A percentile compares a stretch with the other conserved stretches of the same genome.
Evolutionary conservation across 2,113 vertebrate species (phyloP).

Genomic region (Bubalus kerabau): DNA sequence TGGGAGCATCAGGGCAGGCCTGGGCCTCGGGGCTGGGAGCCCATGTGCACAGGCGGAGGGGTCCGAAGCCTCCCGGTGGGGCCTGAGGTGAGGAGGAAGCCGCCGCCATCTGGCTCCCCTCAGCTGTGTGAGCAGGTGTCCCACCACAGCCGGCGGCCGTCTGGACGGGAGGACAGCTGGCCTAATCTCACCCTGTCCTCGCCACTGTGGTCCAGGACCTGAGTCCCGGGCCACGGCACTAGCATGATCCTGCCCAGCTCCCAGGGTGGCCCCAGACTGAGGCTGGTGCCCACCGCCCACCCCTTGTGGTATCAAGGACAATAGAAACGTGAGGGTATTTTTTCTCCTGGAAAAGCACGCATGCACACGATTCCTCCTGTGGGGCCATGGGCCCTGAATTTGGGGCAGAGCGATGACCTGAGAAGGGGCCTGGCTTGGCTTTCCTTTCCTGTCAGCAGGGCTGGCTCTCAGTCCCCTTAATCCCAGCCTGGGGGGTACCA

Average conservation of each 20-base stretch:
- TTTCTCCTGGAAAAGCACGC: neutral
- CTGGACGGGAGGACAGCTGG: conserved; percentile 68
- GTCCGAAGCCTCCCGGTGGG: neutral
- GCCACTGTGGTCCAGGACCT: neutral
- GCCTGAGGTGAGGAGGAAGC: conserved; percentile 30
- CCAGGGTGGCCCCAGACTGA: neutral
- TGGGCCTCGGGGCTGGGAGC: neutral
- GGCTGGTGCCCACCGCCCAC: neutral
- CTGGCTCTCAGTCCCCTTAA: neutral
- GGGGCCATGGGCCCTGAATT: neutral
- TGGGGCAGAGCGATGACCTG: neutral
- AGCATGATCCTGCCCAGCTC: neutral
- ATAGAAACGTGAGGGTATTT: neutral
- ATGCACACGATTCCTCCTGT: neutral
- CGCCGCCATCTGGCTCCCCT: conserved; percentile 48
- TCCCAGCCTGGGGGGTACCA: neutral
- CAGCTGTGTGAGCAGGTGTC: conserved; percentile 72
- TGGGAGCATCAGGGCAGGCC: neutral
- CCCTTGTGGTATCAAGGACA: neutral
- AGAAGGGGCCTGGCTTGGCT: neutral
- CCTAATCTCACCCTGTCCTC: conserved; percentile 40
- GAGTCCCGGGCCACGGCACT: neutral
- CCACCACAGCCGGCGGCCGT: conserved; percentile 50
- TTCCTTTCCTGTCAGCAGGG: neutral
- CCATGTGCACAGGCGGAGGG: neutral